Conservation (phyloP, 92 coral and sea anemone genomes). For the Epizoanthus rinbou region DNA sequence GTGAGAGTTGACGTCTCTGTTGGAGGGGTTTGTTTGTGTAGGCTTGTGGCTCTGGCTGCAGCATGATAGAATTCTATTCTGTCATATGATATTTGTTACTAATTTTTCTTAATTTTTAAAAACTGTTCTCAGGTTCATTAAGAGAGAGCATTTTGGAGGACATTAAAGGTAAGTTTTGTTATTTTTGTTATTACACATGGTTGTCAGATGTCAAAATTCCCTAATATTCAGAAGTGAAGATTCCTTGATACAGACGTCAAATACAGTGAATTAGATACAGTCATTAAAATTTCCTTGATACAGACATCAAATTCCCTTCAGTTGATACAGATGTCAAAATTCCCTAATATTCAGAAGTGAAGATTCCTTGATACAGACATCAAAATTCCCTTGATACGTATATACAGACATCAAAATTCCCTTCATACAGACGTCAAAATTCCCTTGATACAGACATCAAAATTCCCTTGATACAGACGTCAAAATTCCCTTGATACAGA, state of each 20-base stretch:
- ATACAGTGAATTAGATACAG: neutral
- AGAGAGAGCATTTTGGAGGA: slow-evolving; percentile 79
- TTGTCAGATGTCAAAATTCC: neutral
- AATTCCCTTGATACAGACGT: no score
- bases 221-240: neutral
- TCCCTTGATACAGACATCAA: no score
- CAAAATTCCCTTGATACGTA: neutral
- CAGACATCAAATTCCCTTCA: neutral
- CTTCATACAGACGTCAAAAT: no score
- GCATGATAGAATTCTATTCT: no score
- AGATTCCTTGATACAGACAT: neutral
- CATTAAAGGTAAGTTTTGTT: slow-evolving; percentile 75
- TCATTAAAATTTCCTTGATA: neutral
- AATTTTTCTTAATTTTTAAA: neutral
- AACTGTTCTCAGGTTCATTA: slow-evolving; percentile 63
- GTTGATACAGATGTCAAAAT: neutral
- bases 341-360: neutral
- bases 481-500: no score
- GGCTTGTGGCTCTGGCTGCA: no score
- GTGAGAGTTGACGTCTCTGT: no score
- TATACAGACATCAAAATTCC: neutral
- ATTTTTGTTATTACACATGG: neutral
- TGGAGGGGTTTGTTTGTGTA: no score
- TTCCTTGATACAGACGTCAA: neutral
- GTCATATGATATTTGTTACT: neutral